Evolutionary conservation across 2,888 invertebrate species (phyloP).

Genomic region (Lithophane socia): DNA sequence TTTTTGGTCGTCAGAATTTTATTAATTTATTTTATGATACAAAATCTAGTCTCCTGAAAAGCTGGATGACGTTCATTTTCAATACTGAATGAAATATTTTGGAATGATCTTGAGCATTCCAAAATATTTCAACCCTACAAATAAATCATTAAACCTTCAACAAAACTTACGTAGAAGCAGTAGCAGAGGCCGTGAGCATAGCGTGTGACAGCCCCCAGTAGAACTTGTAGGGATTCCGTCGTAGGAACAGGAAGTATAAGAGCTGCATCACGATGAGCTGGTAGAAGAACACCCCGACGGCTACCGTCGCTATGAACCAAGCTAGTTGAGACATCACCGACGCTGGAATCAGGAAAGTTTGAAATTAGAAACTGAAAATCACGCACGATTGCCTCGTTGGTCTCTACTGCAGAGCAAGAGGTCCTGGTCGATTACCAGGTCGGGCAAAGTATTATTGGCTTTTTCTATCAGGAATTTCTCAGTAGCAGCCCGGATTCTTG

Average conservation of each 20-base stretch:
- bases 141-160: not conserved
- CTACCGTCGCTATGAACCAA: conserved; percentile 95
- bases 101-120: not conserved
- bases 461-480: not conserved
- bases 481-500: not conserved
- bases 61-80: not conserved
- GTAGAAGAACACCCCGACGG: conserved; percentile 95
- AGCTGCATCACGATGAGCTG: conserved; percentile 96
- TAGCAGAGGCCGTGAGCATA: conserved; percentile 96
- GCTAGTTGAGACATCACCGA: conserved; percentile 92
- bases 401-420: not conserved
- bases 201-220: conserved; percentile 95
- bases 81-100: not conserved
- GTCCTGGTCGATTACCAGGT: not conserved
- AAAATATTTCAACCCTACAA: not conserved
- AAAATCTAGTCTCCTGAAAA: not conserved
- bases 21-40: not conserved
- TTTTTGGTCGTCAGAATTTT: too few species aligned
- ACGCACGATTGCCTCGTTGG: not conserved
- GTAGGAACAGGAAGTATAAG: conserved; percentile 94
- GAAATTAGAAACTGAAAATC: not conserved
- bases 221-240: conserved; percentile 96
- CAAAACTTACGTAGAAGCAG: conserved; percentile 96
- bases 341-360: conserved; percentile 80
- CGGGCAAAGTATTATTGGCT: not conserved